phyloP scores from a whole-genome alignment of 2,888 invertebrate species.

The Dynastes grantii region DNA sequence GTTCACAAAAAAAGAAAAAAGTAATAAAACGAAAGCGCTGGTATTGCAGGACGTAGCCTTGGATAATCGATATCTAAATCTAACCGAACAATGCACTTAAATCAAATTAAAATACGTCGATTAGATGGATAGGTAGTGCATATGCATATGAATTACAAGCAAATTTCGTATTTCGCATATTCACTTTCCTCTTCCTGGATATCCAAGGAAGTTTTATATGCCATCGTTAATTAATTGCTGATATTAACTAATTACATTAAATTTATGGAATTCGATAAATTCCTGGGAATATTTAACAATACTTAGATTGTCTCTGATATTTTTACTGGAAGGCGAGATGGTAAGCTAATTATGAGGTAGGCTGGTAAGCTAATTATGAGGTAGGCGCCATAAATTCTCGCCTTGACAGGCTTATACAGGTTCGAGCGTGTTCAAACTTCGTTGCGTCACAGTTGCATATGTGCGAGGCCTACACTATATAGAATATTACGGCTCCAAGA shows the following conservation, averaged over 20 bases:
- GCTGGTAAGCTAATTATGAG: too few relatives aligned
- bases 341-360: too few relatives aligned
- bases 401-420: too few relatives aligned
- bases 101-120: conserved; percentile 45
- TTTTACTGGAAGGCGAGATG: too few relatives aligned
- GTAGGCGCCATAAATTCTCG: too few relatives aligned
- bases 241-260: neutral
- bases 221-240: neutral
- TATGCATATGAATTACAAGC: conserved; percentile 24
- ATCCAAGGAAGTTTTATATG: neutral
- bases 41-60: neutral
- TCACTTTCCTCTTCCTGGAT: neutral
- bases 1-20: conserved; percentile 4
- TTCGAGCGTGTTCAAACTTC: too few relatives aligned
- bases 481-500: too few relatives aligned
- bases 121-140: conserved; percentile 31
- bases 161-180: conserved; percentile 31
- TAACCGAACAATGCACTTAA: conserved; percentile 48
- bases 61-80: conserved; percentile 39
- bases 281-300: too few relatives aligned
- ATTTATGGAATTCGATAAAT: too few relatives aligned
- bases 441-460: too few relatives aligned
- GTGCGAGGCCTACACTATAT: too few relatives aligned
- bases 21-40: conserved; percentile 9
- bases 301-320: too few relatives aligned